phyloP scores from a whole-genome alignment of 2,888 invertebrate genomes.

The Philaethria dido region DNA sequence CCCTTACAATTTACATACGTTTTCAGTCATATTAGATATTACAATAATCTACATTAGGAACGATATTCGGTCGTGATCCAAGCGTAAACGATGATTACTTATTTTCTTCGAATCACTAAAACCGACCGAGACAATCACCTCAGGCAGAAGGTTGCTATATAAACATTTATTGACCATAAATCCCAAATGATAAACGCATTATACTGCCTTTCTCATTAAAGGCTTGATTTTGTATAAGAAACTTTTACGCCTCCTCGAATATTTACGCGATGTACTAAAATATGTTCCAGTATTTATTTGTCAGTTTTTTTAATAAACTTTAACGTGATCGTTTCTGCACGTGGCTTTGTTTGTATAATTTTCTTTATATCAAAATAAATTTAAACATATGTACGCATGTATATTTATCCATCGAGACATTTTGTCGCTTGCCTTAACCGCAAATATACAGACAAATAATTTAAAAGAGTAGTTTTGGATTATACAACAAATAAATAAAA shows the following conservation, averaged over 20 bases:
- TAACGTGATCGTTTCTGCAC: not conserved
- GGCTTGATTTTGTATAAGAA: slow-evolving; percentile 51
- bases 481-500: too few species aligned
- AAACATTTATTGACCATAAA: slow-evolving; percentile 55
- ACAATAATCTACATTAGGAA: slow-evolving; percentile 3
- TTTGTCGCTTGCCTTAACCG: too few species aligned
- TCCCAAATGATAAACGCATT: slow-evolving; percentile 54
- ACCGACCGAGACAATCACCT: slow-evolving; percentile 40
- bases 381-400: not conserved
- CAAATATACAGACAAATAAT: not conserved
- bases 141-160: slow-evolving; percentile 46
- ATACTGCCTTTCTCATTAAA: slow-evolving; percentile 56
- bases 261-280: slow-evolving; percentile 56
- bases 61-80: slow-evolving; percentile 28
- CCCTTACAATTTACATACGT: not conserved
- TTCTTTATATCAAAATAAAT: not conserved
- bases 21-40: slow-evolving; percentile 3
- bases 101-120: slow-evolving; percentile 44
- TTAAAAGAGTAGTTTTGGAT: too few species aligned
- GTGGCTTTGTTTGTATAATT: not conserved
- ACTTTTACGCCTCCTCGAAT: slow-evolving; percentile 53
- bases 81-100: slow-evolving; percentile 37
- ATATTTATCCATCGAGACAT: too few species aligned
- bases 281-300: slow-evolving; percentile 49
- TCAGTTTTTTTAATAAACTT: slow-evolving; percentile 13